Conservation (phyloP, 2,113 vertebrate genomes). For the Orientallactaga bullata region DNA sequence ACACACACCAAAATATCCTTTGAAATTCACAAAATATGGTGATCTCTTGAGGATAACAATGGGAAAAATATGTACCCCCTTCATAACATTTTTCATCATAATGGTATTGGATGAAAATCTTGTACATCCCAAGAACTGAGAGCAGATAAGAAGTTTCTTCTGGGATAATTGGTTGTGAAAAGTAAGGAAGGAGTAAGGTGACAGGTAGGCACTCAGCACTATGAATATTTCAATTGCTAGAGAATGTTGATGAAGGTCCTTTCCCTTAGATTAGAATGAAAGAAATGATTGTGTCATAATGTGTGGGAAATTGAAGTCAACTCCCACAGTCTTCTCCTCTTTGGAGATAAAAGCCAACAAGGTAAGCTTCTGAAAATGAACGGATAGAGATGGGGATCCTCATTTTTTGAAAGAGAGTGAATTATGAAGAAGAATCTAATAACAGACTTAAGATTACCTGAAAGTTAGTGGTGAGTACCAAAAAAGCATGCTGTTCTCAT, state of each 20-base stretch:
- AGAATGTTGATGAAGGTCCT: neutral
- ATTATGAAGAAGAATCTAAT: neutral
- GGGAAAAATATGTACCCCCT: neutral
- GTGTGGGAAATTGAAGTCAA: neutral
- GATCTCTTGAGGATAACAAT: rapidly evolving
- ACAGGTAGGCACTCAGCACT: neutral
- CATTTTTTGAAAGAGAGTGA: neutral
- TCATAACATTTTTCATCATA: neutral
- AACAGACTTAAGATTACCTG: neutral
- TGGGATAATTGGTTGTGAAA: neutral
- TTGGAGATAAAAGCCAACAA: neutral
- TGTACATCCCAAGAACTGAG: neutral
- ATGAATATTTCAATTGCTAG: neutral
- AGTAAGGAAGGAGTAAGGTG: neutral
- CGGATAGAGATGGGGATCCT: no score
- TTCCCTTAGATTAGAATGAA: neutral
- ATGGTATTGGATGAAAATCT: neutral
- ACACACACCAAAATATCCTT: neutral
- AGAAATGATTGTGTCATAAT: neutral
- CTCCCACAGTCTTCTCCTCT: neutral
- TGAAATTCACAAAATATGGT: neutral
- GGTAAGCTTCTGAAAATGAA: neutral
- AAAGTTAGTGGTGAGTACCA: neutral
- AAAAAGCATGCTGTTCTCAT: neutral
- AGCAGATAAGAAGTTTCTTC: neutral